Conservation (phyloP, 2,888 invertebrate genomes). For the Chloroclysta siterata region DNA sequence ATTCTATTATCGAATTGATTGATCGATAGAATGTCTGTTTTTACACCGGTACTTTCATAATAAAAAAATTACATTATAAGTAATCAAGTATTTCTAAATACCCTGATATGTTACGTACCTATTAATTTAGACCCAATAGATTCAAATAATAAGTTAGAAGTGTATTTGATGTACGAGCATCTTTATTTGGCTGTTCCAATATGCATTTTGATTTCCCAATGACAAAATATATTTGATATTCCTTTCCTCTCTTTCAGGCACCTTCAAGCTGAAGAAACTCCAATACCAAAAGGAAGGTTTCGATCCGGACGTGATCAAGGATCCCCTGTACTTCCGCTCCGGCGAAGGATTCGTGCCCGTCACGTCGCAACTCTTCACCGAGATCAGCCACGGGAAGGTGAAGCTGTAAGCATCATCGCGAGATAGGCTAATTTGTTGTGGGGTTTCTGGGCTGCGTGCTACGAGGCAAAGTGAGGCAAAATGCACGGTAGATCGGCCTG, state of each 20-base stretch:
- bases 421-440: constrained; percentile 11
- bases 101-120: too few relatives aligned
- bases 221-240: background rate
- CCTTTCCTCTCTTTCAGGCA: constrained; percentile 82
- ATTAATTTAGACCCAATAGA: too few relatives aligned
- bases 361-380: constrained; percentile 85
- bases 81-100: too few relatives aligned
- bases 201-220: too few relatives aligned
- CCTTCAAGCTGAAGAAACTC: constrained; percentile 96
- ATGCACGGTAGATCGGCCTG: background rate
- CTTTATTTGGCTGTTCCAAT: too few relatives aligned
- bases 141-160: too few relatives aligned
- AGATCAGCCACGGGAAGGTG: constrained; percentile 81
- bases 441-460: constrained; percentile 3
- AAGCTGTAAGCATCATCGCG: constrained; percentile 63
- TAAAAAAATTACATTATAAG: too few relatives aligned
- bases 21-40: too few relatives aligned
- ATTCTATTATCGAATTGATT: too few relatives aligned
- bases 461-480: constrained; percentile 1
- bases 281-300: constrained; percentile 94
- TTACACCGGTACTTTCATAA: too few relatives aligned
- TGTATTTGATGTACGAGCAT: too few relatives aligned
- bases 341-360: constrained; percentile 83
- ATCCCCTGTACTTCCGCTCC: constrained; percentile 89
- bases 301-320: constrained; percentile 88